Base-by-base conservation (phyloP, 2,113 vertebrate species). In the Seriola dumerili region DNA sequence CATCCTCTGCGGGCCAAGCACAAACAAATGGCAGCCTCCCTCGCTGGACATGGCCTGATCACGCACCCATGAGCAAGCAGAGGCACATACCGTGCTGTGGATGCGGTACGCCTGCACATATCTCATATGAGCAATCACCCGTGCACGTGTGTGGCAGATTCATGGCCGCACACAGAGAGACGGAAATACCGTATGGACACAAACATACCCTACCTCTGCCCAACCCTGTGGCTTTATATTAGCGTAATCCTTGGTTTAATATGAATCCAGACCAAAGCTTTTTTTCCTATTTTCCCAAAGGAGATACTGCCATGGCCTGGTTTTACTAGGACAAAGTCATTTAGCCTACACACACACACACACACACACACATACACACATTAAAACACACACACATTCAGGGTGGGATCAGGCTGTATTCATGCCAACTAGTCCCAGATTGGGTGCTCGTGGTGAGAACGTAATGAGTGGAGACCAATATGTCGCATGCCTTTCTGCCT, bases 381-480 rank as follows among this genome's bases (percentile, higher is more conserved):
- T 29, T 29, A 29, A 29, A 29, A 29, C 29, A 29, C 29, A 65
- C 14, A 89, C 63, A 57, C 57, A 83, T 52, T 69, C 57, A 80
- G 74, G 76, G 79, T 71, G 73, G 83, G 81, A 88, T 86, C 85
- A 84, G 52, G 74, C 70, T 89, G 81, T 75, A 75, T 73, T 87
- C 59, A 42, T 85, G 89, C 91, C 91, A 92, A 87, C 83, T 66
- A 66, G 72, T 88, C 74, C 84, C 86, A 89, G 85, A 93, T 89
- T 89, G 87, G 71, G 29, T 3, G 59, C 86, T 91, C 83, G 72
- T 88, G 82, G 88, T 91, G 88, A 89, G 81, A 84, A 75, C 76
- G 88, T 91, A 92, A 92, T 90, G 91, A 90, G 83, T 67, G 36
- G 54, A 85, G 80, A 86, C 86, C 91, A 92, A 92, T 91, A 93